phyloP scores from a whole-genome alignment of 2,888 invertebrate species.

The Drosophila tanythrix region DNA sequence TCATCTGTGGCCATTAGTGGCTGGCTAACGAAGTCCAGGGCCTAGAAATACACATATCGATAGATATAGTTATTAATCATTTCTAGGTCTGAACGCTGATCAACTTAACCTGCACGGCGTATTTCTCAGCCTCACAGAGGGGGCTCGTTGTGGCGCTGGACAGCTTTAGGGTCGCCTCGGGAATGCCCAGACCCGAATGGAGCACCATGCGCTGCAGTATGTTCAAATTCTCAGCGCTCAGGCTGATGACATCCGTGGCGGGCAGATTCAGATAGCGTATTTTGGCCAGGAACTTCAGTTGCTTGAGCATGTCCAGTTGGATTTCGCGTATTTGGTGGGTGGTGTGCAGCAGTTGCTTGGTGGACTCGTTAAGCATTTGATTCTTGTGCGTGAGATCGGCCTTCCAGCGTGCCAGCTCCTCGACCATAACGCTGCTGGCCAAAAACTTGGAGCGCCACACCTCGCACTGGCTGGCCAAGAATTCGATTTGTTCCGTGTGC shows the following conservation, averaged over 20 bases:
- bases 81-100: background rate
- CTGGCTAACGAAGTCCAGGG: constrained; percentile 82
- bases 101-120: constrained; percentile 78
- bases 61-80: background rate
- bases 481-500: constrained; percentile 96
- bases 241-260: constrained; percentile 82
- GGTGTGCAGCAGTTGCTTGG: constrained; percentile 81
- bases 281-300: constrained; percentile 84
- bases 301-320: constrained; percentile 83
- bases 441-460: constrained; percentile 98
- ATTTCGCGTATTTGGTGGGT: constrained; percentile 84
- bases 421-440: constrained; percentile 97
- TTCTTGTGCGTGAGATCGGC: constrained; percentile 89
- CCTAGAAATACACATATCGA: constrained; percentile 31
- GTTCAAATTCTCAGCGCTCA: constrained; percentile 84
- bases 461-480: constrained; percentile 96
- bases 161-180: constrained; percentile 79
- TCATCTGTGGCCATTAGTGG: constrained; percentile 84
- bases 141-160: constrained; percentile 80
- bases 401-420: constrained; percentile 95
- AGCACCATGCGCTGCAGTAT: constrained; percentile 84
- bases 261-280: constrained; percentile 83
- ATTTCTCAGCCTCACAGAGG: constrained; percentile 83
- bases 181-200: constrained; percentile 84
- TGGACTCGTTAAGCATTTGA: constrained; percentile 82